Evolutionary conservation across 2,888 invertebrate species (phyloP), one percentile per base, ranked within the genome.

Genomic region (Amphiduros pacificus): DNA sequence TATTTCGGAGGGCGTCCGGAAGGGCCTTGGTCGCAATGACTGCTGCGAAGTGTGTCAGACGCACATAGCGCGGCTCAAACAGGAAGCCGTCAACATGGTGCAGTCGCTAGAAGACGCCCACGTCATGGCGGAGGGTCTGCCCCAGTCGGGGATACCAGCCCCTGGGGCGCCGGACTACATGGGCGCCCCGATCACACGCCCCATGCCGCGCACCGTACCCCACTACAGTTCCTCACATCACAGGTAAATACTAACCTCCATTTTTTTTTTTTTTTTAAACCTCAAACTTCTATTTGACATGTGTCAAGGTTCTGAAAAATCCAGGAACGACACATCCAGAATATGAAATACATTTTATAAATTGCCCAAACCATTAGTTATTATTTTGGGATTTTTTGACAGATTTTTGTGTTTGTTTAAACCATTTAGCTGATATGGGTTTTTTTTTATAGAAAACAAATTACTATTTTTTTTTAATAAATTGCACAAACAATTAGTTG

Each of bases 11-110:
- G n/a, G n/a, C n/a, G n/a, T n/a, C n/a, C 55, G 31, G 24, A 29
- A 5, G 6, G 20, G 20, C 55, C 36, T 24, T n/a, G 20, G 31
- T 3, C 27, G 31, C 17, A 31, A 61, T 49, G 74, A 72, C 28
- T 71, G 67, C n/a, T 79, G 79, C 70, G 72, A 72, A 28, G 73
- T 74, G 9, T 79, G 79, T 66, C 73, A 75, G 62, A 77, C 77
- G 0, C 72, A 71, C 40, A 62, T 75, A 28, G 63, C 60, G 1
- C 74, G 73, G 50, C 71, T 79, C 50, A 74, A 75, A 52, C 72
- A 73, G 55, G 77, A 79, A 65, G 77, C 77, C 4, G 66, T 76
- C 28, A 71, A 71, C 28, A 77, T 76, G 75, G 74, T 79, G 24
- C 73, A 75, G 64, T 74, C 74, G 57, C 73, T 77, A 55, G 76